phyloP scores from a whole-genome alignment of 2,888 invertebrate genomes.

The Lathronympha strigana region DNA sequence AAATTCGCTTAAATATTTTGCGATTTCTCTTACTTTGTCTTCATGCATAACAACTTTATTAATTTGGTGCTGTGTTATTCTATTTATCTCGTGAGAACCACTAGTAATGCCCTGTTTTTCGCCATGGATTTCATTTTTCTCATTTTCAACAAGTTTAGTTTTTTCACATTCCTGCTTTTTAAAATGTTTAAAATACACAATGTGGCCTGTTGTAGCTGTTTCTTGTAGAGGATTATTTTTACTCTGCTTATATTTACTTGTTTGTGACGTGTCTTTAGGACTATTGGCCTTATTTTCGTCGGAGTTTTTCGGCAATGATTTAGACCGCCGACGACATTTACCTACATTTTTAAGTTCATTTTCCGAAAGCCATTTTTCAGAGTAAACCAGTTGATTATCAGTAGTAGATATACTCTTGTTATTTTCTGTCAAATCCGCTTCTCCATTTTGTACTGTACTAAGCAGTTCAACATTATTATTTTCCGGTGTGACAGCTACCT shows the following conservation, averaged over 20 bases:
- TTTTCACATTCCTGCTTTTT: background rate
- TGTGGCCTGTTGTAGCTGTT: background rate
- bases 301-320: background rate
- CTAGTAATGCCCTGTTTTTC: background rate
- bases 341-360: background rate
- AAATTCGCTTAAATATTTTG: constrained; percentile 52
- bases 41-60: background rate
- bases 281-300: background rate
- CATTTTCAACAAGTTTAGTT: background rate
- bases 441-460: background rate
- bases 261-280: background rate
- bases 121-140: background rate
- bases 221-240: background rate
- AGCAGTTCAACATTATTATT: background rate
- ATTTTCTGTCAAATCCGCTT: background rate
- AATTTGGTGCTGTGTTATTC: background rate
- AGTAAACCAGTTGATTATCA: background rate
- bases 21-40: constrained; percentile 53
- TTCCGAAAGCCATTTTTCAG: background rate
- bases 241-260: background rate
- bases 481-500: background rate
- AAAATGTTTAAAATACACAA: background rate
- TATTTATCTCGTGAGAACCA: background rate
- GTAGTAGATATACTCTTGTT: background rate
- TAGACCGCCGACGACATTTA: background rate